Conservation (phyloP, 2,888 invertebrate genomes). For the Brachyptera risi region DNA sequence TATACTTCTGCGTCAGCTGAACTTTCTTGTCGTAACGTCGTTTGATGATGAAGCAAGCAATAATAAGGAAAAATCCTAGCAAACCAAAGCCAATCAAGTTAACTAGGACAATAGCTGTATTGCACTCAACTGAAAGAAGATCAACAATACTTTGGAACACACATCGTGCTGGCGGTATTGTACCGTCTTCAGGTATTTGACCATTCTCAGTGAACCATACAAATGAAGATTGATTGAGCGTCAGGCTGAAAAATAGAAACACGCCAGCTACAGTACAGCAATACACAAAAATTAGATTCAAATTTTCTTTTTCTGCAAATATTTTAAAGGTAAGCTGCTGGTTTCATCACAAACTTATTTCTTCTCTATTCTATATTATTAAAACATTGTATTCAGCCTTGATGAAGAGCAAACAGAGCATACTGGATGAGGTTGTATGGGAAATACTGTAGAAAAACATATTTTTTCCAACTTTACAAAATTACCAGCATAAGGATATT, state of each 20-base stretch:
- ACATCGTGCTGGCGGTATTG: slow-evolving; percentile 56
- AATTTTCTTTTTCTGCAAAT: no score
- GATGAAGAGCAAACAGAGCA: no score
- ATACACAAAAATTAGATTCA: neutral
- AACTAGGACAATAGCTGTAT: slow-evolving; percentile 63
- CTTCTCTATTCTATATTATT: no score
- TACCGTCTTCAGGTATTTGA: slow-evolving; percentile 63
- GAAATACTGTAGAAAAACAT: no score
- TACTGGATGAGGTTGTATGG: no score
- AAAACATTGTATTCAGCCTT: no score
- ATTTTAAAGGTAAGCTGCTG: no score
- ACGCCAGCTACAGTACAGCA: neutral
- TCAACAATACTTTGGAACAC: slow-evolving; percentile 60
- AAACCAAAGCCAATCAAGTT: slow-evolving; percentile 57
- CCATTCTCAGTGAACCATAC: slow-evolving; percentile 62
- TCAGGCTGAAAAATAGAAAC: slow-evolving; percentile 39
- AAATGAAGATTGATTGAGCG: slow-evolving; percentile 53
- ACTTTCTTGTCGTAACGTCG: slow-evolving; percentile 64
- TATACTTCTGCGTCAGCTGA: slow-evolving; percentile 60
- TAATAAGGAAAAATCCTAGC: slow-evolving; percentile 52
- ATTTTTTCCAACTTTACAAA: no score
- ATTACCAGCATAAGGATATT: no score
- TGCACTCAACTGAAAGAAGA: slow-evolving; percentile 65
- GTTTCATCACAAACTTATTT: no score
- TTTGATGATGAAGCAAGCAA: slow-evolving; percentile 62